These are phyloP conservation scores for Coenonympha glycerion DNA, from an alignment of 2,888 invertebrate species.

Conservation along the genomic window DNA sequence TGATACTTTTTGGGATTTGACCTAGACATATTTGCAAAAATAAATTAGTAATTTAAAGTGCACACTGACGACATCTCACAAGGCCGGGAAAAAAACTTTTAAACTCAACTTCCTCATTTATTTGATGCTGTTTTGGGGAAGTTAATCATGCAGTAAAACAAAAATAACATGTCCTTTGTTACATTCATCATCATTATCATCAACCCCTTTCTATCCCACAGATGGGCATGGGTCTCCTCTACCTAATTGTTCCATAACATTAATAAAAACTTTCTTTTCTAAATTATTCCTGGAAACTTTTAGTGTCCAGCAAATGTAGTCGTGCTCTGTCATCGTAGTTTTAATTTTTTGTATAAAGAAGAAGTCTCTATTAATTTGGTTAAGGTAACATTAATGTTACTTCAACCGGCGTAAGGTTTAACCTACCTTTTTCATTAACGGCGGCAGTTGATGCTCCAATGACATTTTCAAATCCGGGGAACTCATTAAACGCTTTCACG, in stretches of 20 bases:
- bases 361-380: no score
- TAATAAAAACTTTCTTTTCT: no score
- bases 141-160: background rate
- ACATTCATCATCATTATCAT: no score
- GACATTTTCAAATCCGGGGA: constrained; percentile 64
- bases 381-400: no score
- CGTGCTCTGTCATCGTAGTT: no score
- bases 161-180: no score
- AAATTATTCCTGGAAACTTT: no score
- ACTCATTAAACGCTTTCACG: constrained; percentile 39
- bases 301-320: no score
- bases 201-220: no score
- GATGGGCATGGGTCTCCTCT: no score
- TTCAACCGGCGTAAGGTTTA: constrained; percentile 11
- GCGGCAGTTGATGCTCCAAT: constrained; percentile 64
- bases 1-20: background rate
- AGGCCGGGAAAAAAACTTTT: background rate
- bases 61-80: background rate
- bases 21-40: constrained; percentile 9
- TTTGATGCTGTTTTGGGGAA: background rate
- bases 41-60: constrained; percentile 6
- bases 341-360: no score
- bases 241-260: no score
- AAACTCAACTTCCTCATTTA: background rate
- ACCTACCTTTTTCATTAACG: constrained; percentile 63